Evolutionary conservation across 2,113 vertebrate genomes (phyloP), one percentile per base, ranked within the genome.

Genomic region (Okapia johnstoni): DNA sequence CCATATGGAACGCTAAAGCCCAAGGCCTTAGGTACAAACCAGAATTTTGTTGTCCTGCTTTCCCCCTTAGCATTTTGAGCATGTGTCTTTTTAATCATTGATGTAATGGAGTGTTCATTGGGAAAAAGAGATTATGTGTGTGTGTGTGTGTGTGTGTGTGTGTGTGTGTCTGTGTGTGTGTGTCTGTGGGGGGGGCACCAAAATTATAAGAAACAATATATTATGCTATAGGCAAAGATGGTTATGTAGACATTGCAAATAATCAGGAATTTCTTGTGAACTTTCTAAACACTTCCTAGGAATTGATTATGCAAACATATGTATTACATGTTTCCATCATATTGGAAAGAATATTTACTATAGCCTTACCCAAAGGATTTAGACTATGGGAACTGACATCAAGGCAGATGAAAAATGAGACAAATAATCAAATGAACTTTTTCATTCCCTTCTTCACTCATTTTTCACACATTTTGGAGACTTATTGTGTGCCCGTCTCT

Each of bases 1-100:
- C 90, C 95, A 79, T 76, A 89, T 9, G 57, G 70, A 94, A 92
- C 63, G 97, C 52, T 92, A 97, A 96, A 93, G 46, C 83, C 79
- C 52, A 55, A 52, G 26, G 70, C 77, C 70, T 97, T 93, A 92
- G 87, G 46, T 80, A 54, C 70, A 80, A 96, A 94, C 70, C 9
- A 84, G 11, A 17, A 52, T 81, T 96, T 92, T 84, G 25, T 96
- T 90, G 52, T 89, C 91, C 91, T 95, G 46, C 88, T 85, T 97
- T 94, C 11, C 52, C 43, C 61, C 40, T 96, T 88, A 88, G 25
- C 15, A 60, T 96, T 92, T 95, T 95, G 25, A 93, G n/a, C 66
- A 28, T 79, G 33, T 95, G 21, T 87, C 28, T 81, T 90, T 88
- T 93, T 93, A 88, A 79, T 95, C 16, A 96, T 33, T 86, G 28